phyloP scores from a whole-genome alignment of 2,797 vertebrate genomes.

The Acipenser oxyrinchus region DNA sequence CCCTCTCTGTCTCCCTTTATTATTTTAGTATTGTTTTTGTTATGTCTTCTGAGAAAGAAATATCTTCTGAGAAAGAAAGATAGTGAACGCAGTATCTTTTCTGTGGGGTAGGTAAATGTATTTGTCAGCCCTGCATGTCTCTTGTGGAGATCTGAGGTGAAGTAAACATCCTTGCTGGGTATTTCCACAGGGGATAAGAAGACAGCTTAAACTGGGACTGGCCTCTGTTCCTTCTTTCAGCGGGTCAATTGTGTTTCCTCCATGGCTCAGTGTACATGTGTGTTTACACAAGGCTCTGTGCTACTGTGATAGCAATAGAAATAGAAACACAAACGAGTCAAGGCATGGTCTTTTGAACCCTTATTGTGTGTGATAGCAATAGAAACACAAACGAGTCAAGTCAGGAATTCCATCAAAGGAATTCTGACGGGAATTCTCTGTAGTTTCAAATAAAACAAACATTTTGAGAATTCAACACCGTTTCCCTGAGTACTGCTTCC shows the following conservation, averaged over 20 bases:
- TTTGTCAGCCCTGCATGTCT: neutral
- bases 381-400: too few relatives aligned
- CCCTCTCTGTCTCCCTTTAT: too few relatives aligned
- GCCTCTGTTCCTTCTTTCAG: constrained; percentile 3
- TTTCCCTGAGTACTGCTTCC: too few relatives aligned
- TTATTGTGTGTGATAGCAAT: too few relatives aligned
- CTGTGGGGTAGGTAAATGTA: neutral
- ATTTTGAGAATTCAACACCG: too few relatives aligned
- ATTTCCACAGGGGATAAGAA: neutral
- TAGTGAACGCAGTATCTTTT: neutral
- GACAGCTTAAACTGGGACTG: neutral
- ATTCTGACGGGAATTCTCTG: too few relatives aligned
- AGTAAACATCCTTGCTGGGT: too few relatives aligned
- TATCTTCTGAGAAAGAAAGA: neutral
- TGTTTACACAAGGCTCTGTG: neutral
- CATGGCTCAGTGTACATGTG: neutral
- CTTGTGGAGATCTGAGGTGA: neutral
- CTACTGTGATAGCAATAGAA: too few relatives aligned
- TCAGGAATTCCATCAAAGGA: too few relatives aligned
- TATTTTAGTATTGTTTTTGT: neutral
- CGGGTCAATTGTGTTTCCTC: neutral
- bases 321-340: too few relatives aligned
- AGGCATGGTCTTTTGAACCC: too few relatives aligned
- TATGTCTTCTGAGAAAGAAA: neutral
- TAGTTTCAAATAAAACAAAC: too few relatives aligned